Evolutionary conservation across 2,797 vertebrate species (phyloP).

Genomic region (Leptatherina wallacei): DNA sequence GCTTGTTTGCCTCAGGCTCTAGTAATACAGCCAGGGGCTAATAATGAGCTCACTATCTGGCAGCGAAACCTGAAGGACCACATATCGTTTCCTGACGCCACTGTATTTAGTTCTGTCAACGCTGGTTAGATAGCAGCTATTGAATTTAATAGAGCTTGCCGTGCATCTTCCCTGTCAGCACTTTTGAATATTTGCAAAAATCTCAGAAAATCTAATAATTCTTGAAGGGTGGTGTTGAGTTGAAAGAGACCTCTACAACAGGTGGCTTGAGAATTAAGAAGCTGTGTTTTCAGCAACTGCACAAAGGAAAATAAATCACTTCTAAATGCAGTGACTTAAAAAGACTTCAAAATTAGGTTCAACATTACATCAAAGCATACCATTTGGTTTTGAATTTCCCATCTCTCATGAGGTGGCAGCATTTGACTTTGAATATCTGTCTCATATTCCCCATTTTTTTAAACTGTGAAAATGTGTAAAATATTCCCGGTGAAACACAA

Average conservation of each 20-base stretch:
- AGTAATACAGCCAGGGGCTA: slow-evolving; percentile 55
- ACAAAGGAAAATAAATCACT: not conserved
- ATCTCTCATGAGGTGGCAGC: slow-evolving; percentile 15
- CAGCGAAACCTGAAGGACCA: slow-evolving; percentile 73
- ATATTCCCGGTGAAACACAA: slow-evolving; percentile 68
- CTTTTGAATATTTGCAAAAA: slow-evolving; percentile 24
- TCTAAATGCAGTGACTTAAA: slow-evolving; percentile 3
- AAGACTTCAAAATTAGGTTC: not conserved
- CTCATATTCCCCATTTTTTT: slow-evolving; percentile 49
- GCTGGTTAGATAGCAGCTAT: slow-evolving; percentile 51
- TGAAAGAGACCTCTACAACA: not conserved
- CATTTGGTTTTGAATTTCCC: slow-evolving; percentile 18
- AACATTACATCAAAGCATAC: slow-evolving; percentile 23
- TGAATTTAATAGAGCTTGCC: slow-evolving; percentile 45
- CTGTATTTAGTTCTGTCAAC: slow-evolving; percentile 67
- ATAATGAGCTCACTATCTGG: slow-evolving; percentile 70
- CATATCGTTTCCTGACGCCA: slow-evolving; percentile 59
- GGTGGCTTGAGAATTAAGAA: slow-evolving; percentile 5
- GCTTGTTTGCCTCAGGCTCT: slow-evolving; percentile 59
- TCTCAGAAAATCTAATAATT: slow-evolving; percentile 14
- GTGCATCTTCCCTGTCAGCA: slow-evolving; percentile 41
- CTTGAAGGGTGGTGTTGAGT: not conserved
- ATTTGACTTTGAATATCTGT: slow-evolving; percentile 32
- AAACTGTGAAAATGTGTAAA: slow-evolving; percentile 64
- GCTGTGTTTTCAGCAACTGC: slow-evolving; percentile 1